phyloP scores from a whole-genome alignment of 2,113 vertebrate species.

The Prochilodus magdalenae region DNA sequence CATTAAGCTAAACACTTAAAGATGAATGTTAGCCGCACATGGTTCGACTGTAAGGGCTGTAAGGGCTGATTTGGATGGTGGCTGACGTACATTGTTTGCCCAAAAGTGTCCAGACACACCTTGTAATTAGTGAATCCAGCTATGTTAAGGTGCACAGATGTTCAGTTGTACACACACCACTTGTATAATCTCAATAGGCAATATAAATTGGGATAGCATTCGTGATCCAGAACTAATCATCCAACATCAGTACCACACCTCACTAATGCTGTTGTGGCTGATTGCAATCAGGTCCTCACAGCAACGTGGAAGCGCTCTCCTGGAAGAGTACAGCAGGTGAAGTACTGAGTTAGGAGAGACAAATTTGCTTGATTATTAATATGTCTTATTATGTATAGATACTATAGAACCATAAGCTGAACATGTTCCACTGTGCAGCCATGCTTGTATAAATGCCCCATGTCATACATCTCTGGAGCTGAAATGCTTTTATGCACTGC shows the following conservation, averaged over 20 bases:
- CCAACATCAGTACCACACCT: not conserved
- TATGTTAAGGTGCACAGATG: not conserved
- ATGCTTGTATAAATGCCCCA: not conserved
- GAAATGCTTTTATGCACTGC: not conserved
- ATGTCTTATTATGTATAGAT: too few relatives aligned
- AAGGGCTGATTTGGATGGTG: slow-evolving; percentile 25
- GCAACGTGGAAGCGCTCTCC: not conserved
- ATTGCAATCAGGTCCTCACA: not conserved
- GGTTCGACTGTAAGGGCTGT: slow-evolving; percentile 37
- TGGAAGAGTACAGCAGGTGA: not conserved
- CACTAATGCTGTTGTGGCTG: not conserved
- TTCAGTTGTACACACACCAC: too few relatives aligned
- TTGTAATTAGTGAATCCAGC: not conserved
- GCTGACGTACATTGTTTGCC: not conserved
- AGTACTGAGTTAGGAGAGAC: not conserved
- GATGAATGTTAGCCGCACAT: slow-evolving; percentile 42
- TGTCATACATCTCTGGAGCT: not conserved
- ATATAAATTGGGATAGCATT: not conserved
- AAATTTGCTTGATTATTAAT: too few relatives aligned
- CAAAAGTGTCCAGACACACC: not conserved
- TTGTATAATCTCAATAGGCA: too few relatives aligned
- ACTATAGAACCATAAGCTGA: not conserved
- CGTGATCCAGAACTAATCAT: not conserved
- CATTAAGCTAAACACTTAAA: slow-evolving; percentile 55
- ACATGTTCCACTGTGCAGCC: not conserved